phyloP scores from a whole-genome alignment of 2,113 vertebrate genomes.

The Dicerorhinus sumatrensis region DNA sequence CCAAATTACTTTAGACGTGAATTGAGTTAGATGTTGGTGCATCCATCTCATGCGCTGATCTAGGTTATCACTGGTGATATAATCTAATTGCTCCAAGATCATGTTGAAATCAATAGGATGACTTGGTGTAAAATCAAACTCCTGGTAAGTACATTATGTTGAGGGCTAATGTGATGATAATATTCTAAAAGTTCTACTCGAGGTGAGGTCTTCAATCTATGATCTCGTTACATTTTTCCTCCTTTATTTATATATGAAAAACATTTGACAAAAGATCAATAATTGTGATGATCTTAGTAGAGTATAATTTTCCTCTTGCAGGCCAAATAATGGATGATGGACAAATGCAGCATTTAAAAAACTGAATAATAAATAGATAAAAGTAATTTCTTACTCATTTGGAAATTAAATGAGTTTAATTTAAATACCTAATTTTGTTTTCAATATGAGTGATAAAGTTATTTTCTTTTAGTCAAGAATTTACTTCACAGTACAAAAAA shows the following conservation, averaged over 20 bases:
- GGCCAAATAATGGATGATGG: neutral
- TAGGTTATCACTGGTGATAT: neutral
- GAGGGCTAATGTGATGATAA: slow-evolving; percentile 6
- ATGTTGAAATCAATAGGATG: neutral
- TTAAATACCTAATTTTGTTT: neutral
- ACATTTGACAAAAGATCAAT: slow-evolving; percentile 13
- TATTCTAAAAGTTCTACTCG: neutral
- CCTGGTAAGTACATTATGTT: neutral
- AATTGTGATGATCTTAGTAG: neutral
- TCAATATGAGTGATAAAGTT: neutral
- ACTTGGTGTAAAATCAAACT: neutral
- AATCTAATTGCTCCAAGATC: slow-evolving; percentile 2
- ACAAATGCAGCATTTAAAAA: neutral
- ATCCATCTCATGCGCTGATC: neutral
- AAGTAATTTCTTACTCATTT: neutral
- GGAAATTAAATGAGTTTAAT: neutral
- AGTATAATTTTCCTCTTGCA: neutral
- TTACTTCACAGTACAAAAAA: neutral
- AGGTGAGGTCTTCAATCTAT: neutral
- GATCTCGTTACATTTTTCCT: neutral
- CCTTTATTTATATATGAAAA: neutral
- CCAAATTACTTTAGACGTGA: neutral
- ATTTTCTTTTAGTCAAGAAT: neutral
- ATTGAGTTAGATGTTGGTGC: neutral
- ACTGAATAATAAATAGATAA: neutral